Evolutionary conservation across 2,888 invertebrate genomes (phyloP), one percentile per base, ranked within the genome.

Genomic region (Boloria euphrosyne): DNA sequence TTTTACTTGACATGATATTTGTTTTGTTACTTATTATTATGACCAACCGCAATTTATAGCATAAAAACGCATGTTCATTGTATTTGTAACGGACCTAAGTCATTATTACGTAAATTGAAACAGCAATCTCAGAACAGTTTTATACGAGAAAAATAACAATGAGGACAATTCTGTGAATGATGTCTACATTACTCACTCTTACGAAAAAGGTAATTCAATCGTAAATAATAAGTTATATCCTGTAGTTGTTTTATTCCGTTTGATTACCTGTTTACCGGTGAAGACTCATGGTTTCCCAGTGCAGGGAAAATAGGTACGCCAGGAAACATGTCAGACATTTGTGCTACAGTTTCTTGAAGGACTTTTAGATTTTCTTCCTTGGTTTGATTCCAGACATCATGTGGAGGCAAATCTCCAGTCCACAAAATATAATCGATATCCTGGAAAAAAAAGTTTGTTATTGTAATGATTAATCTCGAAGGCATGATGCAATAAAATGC

Each of bases 371-470:
- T 98, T 83, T 97, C 97, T 74, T 96, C 96, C 74, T 95, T 95
- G 0, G 97, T 98, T 87, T 98, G 98, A 81, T 98, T 97, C 97
- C 97, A 97, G 13, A 99, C 96, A 80, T 98, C 98, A 80, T 99
- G 99, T 0, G 98, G 97, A 4, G 98, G 98, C 71, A 99, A 90
- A 87, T 99, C 99, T 4, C 99, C 99, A 0, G 98, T 98, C 97
- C 98, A 98, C 50, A 98, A 86, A 71, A 99, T 97, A 80, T 97
- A 97, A 84, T 98, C 97, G 72, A 98, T 97, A 80, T 97, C 97
- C 96, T 96, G 81, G 55, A 91, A 81, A 49, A 38, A 62, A 53
- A 13, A 51, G 13, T 16, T 38, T 38, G 31, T 38, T 10, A 38
- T 38, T 38, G 10, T 38, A 10, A 38, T 38, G 10, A 38, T 38